Evolutionary conservation across 1,140 invertebrate genomes (phyloP).

Genomic region (Leptinotarsa texana): DNA sequence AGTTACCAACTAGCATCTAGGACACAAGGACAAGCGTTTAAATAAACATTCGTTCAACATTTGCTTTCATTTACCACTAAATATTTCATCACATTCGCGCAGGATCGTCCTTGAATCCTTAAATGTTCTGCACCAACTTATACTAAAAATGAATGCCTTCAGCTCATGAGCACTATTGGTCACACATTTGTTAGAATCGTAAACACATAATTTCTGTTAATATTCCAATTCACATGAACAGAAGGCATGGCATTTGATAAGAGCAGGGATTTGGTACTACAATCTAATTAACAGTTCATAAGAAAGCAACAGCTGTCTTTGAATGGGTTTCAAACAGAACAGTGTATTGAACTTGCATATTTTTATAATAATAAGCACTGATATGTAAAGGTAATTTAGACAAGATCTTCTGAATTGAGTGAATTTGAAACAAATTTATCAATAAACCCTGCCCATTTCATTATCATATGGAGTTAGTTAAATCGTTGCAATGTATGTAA

Average conservation of each 20-base stretch:
- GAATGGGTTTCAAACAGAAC: too few relatives aligned
- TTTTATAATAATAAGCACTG: too few relatives aligned
- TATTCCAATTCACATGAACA: neutral
- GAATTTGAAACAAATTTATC: neutral
- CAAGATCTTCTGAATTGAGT: neutral
- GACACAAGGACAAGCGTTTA: slow-evolving; percentile 53
- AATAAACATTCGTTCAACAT: slow-evolving; percentile 44
- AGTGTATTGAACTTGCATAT: too few relatives aligned
- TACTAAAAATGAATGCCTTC: neutral
- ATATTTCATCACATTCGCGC: slow-evolving; percentile 34
- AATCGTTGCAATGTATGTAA: neutral
- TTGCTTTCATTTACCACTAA: slow-evolving; percentile 31
- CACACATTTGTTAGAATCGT: too few relatives aligned
- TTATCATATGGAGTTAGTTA: neutral
- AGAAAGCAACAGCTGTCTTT: too few relatives aligned
- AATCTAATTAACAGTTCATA: too few relatives aligned
- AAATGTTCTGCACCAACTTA: slow-evolving; percentile 20
- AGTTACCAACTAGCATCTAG: slow-evolving; percentile 33
- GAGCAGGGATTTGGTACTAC: neutral
- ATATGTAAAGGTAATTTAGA: too few relatives aligned
- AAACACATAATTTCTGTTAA: neutral
- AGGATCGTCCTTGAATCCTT: slow-evolving; percentile 52
- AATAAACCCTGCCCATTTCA: neutral
- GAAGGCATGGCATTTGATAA: neutral
- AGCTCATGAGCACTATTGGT: too few relatives aligned